A percentile compares a stretch with the other conserved stretches of the same genome.
These are phyloP conservation scores for Pelecanoides urinatrix DNA, from an alignment of 2,113 vertebrate genomes.

Conservation along the genomic window DNA sequence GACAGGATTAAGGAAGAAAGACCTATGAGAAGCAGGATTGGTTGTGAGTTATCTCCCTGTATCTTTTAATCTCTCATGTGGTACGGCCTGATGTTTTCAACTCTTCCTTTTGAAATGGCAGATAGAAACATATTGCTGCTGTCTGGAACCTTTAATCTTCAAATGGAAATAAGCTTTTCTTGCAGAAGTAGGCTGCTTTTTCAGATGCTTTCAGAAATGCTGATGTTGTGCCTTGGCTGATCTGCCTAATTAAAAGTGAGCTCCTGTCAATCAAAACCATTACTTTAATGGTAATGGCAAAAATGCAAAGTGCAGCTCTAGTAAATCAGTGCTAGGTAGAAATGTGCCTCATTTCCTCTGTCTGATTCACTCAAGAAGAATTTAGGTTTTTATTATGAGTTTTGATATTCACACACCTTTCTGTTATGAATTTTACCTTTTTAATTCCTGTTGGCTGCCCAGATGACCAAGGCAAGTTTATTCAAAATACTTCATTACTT, in stretches of 20 bases:
- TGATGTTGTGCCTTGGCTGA: slow-evolving; percentile 51
- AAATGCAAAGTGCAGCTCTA: neutral
- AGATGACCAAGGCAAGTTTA: neutral
- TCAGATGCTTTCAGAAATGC: slow-evolving; percentile 47
- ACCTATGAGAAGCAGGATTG: neutral
- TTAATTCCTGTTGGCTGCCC: neutral
- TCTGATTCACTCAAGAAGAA: neutral
- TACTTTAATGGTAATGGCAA: slow-evolving; percentile 1
- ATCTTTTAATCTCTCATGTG: slow-evolving; percentile 36
- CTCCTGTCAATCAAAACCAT: slow-evolving; percentile 48
- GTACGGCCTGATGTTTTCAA: slow-evolving; percentile 13
- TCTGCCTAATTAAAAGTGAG: slow-evolving; percentile 59
- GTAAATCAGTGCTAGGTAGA: neutral
- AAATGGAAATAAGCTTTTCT: slow-evolving; percentile 47
- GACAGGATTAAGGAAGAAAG: slow-evolving; percentile 17
- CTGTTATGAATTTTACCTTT: neutral
- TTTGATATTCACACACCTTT: neutral
- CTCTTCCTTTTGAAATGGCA: slow-evolving; percentile 40
- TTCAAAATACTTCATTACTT: neutral
- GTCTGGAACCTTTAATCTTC: slow-evolving; percentile 54
- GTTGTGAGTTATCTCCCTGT: slow-evolving; percentile 2
- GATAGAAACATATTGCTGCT: slow-evolving; percentile 43
- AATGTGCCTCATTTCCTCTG: neutral
- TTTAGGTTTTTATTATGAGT: neutral
- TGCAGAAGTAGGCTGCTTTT: slow-evolving; percentile 56